phyloP scores from a whole-genome alignment of 2,888 invertebrate genomes.

The Antheraea assamensis region DNA sequence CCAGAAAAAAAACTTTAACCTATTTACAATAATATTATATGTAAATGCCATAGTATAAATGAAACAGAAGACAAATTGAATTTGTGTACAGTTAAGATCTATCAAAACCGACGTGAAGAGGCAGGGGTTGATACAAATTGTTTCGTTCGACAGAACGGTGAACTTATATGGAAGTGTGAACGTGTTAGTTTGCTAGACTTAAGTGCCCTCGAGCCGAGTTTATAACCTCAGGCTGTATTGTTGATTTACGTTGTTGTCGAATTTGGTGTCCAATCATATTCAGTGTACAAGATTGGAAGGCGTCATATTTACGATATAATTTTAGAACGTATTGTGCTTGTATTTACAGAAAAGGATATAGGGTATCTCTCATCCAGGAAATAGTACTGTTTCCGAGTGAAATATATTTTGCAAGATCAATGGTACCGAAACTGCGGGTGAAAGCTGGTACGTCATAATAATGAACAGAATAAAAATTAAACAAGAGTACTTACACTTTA shows the following conservation, averaged over 20 bases:
- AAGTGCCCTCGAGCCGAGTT: constrained; percentile 5
- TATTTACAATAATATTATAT: too few relatives aligned
- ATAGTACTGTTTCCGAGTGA: too few relatives aligned
- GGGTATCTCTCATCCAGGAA: too few relatives aligned
- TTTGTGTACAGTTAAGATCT: background rate
- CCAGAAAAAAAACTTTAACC: too few relatives aligned
- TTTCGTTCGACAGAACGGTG: constrained; percentile 7
- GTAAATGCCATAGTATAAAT: background rate
- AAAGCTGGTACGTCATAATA: background rate
- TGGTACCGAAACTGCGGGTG: too few relatives aligned
- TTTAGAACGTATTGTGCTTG: background rate
- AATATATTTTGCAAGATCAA: too few relatives aligned
- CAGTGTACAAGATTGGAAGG: background rate
- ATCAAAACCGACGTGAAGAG: background rate
- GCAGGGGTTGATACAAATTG: constrained; percentile 11
- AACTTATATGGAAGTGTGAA: constrained; percentile 12
- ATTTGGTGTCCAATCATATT: background rate
- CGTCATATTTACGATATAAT: background rate
- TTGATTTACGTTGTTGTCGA: constrained; percentile 5
- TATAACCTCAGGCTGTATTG: constrained; percentile 13
- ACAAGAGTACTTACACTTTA: background rate
- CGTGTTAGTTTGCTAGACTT: constrained; percentile 16
- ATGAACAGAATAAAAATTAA: background rate
- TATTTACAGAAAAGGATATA: background rate
- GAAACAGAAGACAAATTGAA: background rate